Evolutionary conservation across 1,140 invertebrate species (phyloP).

Genomic region (Hyles euphorbiae): DNA sequence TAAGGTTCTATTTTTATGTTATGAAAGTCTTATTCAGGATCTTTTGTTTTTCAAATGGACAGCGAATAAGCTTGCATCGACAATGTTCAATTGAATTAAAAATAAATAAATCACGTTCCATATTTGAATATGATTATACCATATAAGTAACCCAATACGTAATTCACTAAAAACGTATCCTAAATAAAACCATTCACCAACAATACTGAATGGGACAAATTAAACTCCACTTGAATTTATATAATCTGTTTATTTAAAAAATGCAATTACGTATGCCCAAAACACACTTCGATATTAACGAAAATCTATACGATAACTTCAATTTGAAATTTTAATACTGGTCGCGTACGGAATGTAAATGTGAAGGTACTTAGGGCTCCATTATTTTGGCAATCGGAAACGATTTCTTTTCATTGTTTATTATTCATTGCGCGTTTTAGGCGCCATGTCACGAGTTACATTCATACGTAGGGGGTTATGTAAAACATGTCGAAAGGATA

Average conservation of each 20-base stretch:
- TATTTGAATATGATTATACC: not conserved
- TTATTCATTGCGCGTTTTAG: conserved; percentile 23
- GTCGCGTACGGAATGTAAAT: conserved; percentile 9
- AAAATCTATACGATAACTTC: conserved; percentile 47
- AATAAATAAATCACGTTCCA: too few relatives aligned
- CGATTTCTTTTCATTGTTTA: conserved; percentile 30
- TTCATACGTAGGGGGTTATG: conserved; percentile 9
- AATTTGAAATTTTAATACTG: conserved; percentile 48
- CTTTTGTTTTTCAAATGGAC: too few relatives aligned
- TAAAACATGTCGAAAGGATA: not conserved
- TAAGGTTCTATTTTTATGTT: too few relatives aligned
- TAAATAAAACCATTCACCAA: not conserved
- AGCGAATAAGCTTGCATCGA: too few relatives aligned
- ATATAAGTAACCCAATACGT: not conserved
- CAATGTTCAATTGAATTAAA: too few relatives aligned
- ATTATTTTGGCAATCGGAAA: conserved; percentile 50
- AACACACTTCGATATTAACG: conserved; percentile 49
- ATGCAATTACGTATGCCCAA: conserved; percentile 45
- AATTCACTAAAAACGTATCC: not conserved
- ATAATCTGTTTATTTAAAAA: conserved; percentile 6
- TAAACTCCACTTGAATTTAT: conserved; percentile 6
- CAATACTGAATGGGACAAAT: conserved; percentile 8
- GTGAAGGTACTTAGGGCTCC: conserved; percentile 21
- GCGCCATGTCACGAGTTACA: conserved; percentile 29
- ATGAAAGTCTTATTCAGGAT: too few relatives aligned